Evolutionary conservation across 1,140 invertebrate species (phyloP), one percentile per base, ranked within the genome.

Genomic region (Sitodiplosis mosellana): DNA sequence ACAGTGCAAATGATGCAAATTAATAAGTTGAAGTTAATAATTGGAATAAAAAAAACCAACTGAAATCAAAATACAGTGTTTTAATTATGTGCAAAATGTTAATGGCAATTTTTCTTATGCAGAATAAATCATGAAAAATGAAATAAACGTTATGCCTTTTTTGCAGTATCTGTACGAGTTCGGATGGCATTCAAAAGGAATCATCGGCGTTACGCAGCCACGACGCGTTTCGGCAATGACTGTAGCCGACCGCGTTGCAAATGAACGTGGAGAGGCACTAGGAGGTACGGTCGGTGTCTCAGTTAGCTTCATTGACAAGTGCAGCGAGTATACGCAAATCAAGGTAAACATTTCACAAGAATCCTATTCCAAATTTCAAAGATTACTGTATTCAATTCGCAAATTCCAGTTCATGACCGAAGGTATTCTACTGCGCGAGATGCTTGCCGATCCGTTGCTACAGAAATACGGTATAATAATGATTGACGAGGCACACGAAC

Each of bases 401-500:
- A n/a, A 33, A 8, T 22, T 75, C 33, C 61, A 89, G 80, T 97
- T 86, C 58, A 80, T 98, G 75, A 98, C 95, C 0, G 93, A 97
- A 70, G 95, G 93, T 2, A 86, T 97, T 53, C 63, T 99, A 10
- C 69, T 98, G 6, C 67, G 89, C 36, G 93, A 98, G 71, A 88
- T 98, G 74, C 90, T 98, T 74, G 74, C 76, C 2, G 93, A 97
- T 69, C 94, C 94, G 0, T 64, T 99, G 14, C 69, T 98, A 1
- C 80, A 80, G 52, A 79, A 81, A 51, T 98, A 96, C 61, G 81
- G 79, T 36, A 83, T 89, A 2, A 78, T 99, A 11, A 86, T 99
- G 56, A 64, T 99, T 12, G 95, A 98, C 63, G 95, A 99, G 73
- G 91, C 90, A 0, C 94, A 99, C 57, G 94, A 99, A 66, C 70